These are phyloP conservation scores for Orthosia gothica DNA, from an alignment of 2,888 invertebrate genomes.

Conservation along the genomic window DNA sequence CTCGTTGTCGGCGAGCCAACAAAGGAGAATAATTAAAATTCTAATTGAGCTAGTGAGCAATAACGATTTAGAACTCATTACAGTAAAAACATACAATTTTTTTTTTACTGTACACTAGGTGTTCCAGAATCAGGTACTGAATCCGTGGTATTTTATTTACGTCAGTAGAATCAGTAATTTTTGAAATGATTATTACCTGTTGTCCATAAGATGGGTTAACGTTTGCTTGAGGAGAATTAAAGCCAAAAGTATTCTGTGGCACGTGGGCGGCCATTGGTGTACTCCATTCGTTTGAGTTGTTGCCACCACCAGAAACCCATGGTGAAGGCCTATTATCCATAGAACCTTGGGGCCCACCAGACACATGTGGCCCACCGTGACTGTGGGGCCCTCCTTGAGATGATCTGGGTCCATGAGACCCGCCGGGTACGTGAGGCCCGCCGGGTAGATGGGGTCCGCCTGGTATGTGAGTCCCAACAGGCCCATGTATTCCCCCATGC, in stretches of 20 bases:
- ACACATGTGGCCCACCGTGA: conserved; percentile 16
- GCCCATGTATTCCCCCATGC: conserved; percentile 24
- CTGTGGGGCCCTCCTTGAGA: conserved; percentile 36
- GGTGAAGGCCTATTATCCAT: conserved; percentile 55
- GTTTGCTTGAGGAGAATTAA: conserved; percentile 47
- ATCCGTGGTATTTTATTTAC: too few relatives aligned
- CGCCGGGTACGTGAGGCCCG: conserved; percentile 19
- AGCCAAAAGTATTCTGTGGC: conserved; percentile 64
- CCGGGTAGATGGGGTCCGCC: neutral
- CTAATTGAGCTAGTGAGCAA: too few relatives aligned
- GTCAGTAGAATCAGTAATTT: neutral
- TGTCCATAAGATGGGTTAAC: conserved; percentile 60
- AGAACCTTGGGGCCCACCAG: conserved; percentile 24
- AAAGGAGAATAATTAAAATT: too few relatives aligned
- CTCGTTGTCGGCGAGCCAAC: too few relatives aligned
- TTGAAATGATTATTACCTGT: conserved; percentile 63
- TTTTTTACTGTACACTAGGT: too few relatives aligned
- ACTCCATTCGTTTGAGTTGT: conserved; percentile 50
- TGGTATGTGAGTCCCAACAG: conserved; percentile 11
- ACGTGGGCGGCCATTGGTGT: conserved; percentile 47
- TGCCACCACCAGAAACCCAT: conserved; percentile 65
- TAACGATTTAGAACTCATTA: too few relatives aligned
- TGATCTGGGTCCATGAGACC: conserved; percentile 23
- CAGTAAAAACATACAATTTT: too few relatives aligned
- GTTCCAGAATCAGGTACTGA: too few relatives aligned